A percentile compares a stretch with the other conserved stretches of the same genome.
Conservation (phyloP, 1,140 invertebrate genomes). For the Frieseomelitta varia region DNA sequence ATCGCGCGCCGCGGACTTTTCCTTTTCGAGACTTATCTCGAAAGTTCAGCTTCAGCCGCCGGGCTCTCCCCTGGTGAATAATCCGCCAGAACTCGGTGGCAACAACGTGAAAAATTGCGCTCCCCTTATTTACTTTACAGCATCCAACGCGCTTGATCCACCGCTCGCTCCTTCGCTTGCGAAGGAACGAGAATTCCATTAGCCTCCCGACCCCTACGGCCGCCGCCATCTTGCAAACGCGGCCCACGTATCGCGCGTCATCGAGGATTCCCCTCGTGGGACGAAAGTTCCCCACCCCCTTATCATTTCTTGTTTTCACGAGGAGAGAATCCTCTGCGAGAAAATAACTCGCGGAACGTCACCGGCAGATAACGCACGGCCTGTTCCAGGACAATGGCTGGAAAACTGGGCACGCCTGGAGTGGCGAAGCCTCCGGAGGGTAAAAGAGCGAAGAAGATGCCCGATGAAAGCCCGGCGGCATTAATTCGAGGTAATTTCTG, state of each 20-base stretch:
- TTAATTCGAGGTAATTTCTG: conserved; percentile 65
- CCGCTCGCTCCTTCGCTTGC: background rate
- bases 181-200: conserved; percentile 26
- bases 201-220: conserved; percentile 7
- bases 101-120: conserved; percentile 21
- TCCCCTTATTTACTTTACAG: background rate
- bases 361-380: background rate
- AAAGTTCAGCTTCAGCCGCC: conserved; percentile 1
- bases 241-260: no score
- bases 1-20: background rate
- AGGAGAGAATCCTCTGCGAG: background rate
- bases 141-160: background rate
- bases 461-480: conserved; percentile 18
- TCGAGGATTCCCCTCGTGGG: background rate
- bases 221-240: background rate
- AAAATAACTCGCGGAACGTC: background rate
- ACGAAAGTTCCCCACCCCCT: no score
- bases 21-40: conserved; percentile 1
- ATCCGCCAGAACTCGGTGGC: background rate
- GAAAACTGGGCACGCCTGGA: background rate
- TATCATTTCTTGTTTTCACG: background rate
- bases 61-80: background rate
- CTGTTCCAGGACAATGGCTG: background rate
- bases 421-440: no score
- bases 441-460: background rate